Evolutionary conservation across 2,113 vertebrate species (phyloP), one percentile per base, ranked within the genome.

Genomic region (Malurus cyaneus): DNA sequence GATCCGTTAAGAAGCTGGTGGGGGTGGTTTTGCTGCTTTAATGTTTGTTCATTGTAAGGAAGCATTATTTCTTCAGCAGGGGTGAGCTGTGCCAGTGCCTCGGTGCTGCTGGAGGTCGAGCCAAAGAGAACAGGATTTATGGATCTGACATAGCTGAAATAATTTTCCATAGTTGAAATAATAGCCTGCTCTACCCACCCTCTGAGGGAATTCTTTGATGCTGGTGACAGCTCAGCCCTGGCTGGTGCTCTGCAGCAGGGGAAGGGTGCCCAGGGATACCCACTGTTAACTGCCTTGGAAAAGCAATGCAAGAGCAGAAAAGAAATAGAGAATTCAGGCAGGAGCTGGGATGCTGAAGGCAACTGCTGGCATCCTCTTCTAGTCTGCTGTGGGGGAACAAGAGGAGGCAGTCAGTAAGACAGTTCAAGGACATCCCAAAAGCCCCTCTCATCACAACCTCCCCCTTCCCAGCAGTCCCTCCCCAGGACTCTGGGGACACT

Each of bases 1-100:
- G 25, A 34, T 84, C 41, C 69, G 64, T 64, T 71, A 92, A 72
- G 65, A 89, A 95, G 94, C 90, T 80, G 20, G 18, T 78, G 67
- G 32, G 74, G 18, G 50, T 84, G 20, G 42, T 71, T 95, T 70
- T 80, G 88, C 85, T 96, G 88, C 67, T 49, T 96, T 84, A 93
- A 88, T 94, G 25, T 62, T 94, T 0, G 0, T 61, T 89, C 32
- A 52, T 80, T 20, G 6, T 41, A 46, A 86, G 69, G 32, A 96
- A 88, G 64, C 44, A 5, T 80, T 66, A 88, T 31, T 67, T 82
- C 52, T 60, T 67, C 59, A 83, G 62, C 84, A 36, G 46, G 70
- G 61, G 29, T 25, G 60, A 91, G 90, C 34, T 62, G 36, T 36
- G 39, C 25, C 0, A 3, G 26, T 31, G 32, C 42, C 41, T 5